Conservation (phyloP, 2,113 vertebrate genomes). For the Egretta garzetta region DNA sequence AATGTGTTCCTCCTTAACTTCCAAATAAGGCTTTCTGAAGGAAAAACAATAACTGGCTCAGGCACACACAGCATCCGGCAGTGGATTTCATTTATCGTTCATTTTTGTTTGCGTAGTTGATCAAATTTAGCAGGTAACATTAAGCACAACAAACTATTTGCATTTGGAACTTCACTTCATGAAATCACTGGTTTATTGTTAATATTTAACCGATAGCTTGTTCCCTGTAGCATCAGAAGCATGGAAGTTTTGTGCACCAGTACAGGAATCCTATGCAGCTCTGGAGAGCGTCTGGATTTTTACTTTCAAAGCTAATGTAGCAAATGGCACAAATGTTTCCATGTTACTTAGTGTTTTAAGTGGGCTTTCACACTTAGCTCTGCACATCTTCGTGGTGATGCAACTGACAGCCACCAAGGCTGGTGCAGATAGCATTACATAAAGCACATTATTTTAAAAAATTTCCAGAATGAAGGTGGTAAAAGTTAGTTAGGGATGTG, state of each 20-base stretch:
- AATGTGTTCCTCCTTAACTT: slow-evolving; percentile 20
- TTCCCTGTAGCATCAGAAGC: background rate
- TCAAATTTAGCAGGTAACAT: background rate
- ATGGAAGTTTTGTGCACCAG: background rate
- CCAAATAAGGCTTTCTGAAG: slow-evolving; percentile 52
- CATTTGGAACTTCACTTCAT: background rate
- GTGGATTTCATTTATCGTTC: background rate
- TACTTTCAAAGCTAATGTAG: background rate
- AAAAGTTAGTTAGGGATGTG: background rate
- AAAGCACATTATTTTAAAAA: background rate
- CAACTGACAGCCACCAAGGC: slow-evolving; percentile 7
- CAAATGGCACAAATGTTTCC: background rate
- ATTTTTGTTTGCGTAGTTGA: background rate
- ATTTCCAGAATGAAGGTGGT: background rate
- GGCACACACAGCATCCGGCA: background rate
- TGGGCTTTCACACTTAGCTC: slow-evolving; percentile 41
- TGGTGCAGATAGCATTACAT: background rate
- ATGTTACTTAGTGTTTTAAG: slow-evolving; percentile 3
- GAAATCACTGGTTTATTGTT: background rate
- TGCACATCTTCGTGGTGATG: background rate
- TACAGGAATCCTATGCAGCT: background rate
- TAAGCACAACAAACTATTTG: background rate
- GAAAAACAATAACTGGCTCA: background rate
- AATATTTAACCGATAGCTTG: background rate
- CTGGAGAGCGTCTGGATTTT: background rate